Evolutionary conservation across 2,888 invertebrate species (phyloP).

Genomic region (Andrena dorsata): DNA sequence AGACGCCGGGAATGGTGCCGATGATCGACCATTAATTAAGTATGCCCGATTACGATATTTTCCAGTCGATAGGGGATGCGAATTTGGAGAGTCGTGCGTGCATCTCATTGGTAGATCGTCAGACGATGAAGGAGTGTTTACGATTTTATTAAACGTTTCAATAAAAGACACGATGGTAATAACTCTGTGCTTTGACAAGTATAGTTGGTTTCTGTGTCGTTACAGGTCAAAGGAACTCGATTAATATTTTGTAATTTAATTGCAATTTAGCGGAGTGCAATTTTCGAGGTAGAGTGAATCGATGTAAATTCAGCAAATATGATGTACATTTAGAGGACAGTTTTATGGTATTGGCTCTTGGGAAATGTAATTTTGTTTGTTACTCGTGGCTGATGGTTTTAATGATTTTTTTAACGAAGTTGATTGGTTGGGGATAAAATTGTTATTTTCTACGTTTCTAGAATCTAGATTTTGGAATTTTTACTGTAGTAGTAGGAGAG

Average conservation of each 20-base stretch:
- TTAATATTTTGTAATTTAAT: neutral
- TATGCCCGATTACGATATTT: constrained; percentile 23
- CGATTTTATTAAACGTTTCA: neutral
- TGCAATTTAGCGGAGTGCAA: neutral
- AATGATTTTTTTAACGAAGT: too few species aligned
- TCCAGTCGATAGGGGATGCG: constrained; percentile 7
- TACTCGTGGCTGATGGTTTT: too few species aligned
- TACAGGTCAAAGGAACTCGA: neutral
- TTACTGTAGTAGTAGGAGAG: too few species aligned
- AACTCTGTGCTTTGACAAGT: neutral
- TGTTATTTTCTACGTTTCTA: too few species aligned
- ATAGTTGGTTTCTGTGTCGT: constrained; percentile 1
- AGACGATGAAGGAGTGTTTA: neutral
- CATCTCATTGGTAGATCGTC: too few species aligned
- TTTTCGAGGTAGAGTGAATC: too few species aligned
- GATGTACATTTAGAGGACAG: too few species aligned
- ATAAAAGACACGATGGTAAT: neutral
- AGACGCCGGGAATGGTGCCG: constrained; percentile 46
- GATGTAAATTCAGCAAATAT: constrained; percentile 1
- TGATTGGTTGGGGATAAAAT: too few species aligned
- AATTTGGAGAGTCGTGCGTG: neutral
- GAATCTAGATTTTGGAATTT: too few species aligned
- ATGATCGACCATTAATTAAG: constrained; percentile 32
- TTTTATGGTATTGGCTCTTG: too few species aligned
- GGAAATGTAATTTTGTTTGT: too few species aligned